Percentiles rank a stretch among this genome's conserved stretches.
phyloP scores from a whole-genome alignment of 2,888 invertebrate genomes.

The Azorinus chamasolen region DNA sequence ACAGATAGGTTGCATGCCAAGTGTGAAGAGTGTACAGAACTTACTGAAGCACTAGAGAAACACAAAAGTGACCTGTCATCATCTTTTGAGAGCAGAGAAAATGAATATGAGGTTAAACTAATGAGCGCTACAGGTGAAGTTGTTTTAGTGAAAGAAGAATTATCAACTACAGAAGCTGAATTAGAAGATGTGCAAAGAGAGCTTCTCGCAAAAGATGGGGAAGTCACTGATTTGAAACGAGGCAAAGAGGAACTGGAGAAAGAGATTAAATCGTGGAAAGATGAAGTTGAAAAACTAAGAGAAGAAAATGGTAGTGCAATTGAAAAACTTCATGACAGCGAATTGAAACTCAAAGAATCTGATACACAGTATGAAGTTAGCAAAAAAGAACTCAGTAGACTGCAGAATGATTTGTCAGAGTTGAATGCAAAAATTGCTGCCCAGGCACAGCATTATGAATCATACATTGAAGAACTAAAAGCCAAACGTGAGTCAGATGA shows the following conservation, averaged over 20 bases:
- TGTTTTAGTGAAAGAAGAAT: slow-evolving; percentile 51
- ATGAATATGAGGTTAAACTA: slow-evolving; percentile 47
- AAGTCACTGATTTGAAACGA: slow-evolving; percentile 15
- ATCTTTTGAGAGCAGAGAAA: slow-evolving; percentile 23
- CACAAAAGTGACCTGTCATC: slow-evolving; percentile 37
- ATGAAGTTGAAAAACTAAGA: too few relatives aligned
- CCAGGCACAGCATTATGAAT: slow-evolving; percentile 71
- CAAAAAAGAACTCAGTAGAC: slow-evolving; percentile 6
- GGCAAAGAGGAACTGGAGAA: too few relatives aligned
- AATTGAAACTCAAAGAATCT: too few relatives aligned
- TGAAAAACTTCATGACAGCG: too few relatives aligned
- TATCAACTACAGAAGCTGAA: slow-evolving; percentile 53
- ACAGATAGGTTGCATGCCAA: slow-evolving; percentile 46
- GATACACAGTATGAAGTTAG: too few relatives aligned
- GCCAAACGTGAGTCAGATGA: slow-evolving; percentile 62
- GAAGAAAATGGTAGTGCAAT: too few relatives aligned
- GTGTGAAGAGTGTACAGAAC: slow-evolving; percentile 47
- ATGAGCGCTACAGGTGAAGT: slow-evolving; percentile 53
- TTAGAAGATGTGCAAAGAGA: slow-evolving; percentile 51
- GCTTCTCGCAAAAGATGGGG: slow-evolving; percentile 42
- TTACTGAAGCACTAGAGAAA: slow-evolving; percentile 50
- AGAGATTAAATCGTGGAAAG: too few relatives aligned
- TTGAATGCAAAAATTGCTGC: too few relatives aligned
- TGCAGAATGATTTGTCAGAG: slow-evolving; percentile 35
- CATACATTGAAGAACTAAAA: slow-evolving; percentile 70